Evolutionary conservation across 2,113 vertebrate species (phyloP), one percentile per base, ranked within the genome.

Genomic region (Tragelaphus imberbis): DNA sequence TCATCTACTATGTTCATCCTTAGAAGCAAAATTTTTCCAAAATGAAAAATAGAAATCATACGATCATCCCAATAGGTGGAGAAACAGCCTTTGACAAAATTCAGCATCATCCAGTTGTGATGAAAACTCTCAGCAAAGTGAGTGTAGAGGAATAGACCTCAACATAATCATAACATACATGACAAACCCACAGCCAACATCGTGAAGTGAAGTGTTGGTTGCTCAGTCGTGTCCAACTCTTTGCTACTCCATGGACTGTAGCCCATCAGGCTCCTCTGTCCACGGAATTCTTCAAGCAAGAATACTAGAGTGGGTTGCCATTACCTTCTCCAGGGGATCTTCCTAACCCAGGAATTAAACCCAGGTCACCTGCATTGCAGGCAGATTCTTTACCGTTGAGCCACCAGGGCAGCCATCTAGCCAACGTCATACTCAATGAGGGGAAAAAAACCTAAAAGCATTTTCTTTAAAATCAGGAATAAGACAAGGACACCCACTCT

Each of bases 161-260:
- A 33, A 81, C 28, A 81, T 51, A 21, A 33, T 51, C 11, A 33
- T 21, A 33, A 6, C 47, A 51, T 51, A 51, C 3, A 81, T 33
- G 79, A 51, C 47, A 81, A 81, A 33, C 47, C 16, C 28, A 33
- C 16, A 51, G 47, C 10, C n/a, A 23, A 6, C n/a, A 71, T 71
- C n/a, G 12, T 12, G n/a, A 71, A 36, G n/a, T 36, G 68, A 36
- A 71, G 68, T 36, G 9, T 23, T 23, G 2, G 19, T 36, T 0
- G 1, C 9, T 36, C 5, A 12, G 9, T 36, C 17, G 0, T 71
- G 65, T 71, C n/a, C 65, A 71, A 0, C n/a, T 71, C 9, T 71
- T 21, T 71, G n/a, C n/a, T 11, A 21, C 33, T 2, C 65, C 33
- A 5, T 36, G 33, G 33, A 68, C 33, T 68, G 0, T 10, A 36